Conservation (phyloP, 2,888 invertebrate species). For the Chorisops tibialis region DNA sequence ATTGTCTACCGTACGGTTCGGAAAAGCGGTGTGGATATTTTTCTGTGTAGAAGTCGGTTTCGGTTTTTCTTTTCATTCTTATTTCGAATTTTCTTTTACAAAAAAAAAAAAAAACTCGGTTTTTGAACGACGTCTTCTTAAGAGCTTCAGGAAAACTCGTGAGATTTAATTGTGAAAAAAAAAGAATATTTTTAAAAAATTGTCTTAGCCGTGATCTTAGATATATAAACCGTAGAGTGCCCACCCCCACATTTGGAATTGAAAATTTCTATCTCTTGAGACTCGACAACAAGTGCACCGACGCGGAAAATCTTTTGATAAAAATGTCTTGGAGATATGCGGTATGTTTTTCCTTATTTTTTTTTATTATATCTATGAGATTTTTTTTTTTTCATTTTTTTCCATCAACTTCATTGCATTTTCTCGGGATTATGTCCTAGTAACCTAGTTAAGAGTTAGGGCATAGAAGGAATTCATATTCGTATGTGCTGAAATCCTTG, state of each 20-base stretch:
- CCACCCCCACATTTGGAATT: neutral
- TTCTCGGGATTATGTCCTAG: neutral
- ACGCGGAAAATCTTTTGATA: slow-evolving; percentile 24
- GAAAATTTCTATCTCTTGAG: no score
- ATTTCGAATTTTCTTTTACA: neutral
- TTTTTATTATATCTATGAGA: neutral
- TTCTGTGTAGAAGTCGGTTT: no score
- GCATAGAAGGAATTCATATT: neutral
- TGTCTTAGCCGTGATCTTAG: no score
- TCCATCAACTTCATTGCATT: neutral
- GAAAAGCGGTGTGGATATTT: slow-evolving; percentile 10
- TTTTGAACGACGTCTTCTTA: no score
- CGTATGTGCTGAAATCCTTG: no score
- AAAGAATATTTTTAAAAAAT: no score
- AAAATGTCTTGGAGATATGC: slow-evolving; percentile 49
- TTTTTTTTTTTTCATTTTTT: neutral
- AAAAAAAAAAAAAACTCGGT: no score
- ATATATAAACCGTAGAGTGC: no score
- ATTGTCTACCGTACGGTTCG: slow-evolving; percentile 28
- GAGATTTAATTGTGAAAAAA: no score
- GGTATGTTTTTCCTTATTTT: slow-evolving; percentile 36
- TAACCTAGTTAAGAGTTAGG: slow-evolving; percentile 12
- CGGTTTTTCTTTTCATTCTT: neutral
- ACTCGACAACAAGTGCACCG: slow-evolving; percentile 10
- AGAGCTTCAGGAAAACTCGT: no score